Conservation (phyloP, 1,140 invertebrate species). For the Aphis gossypii region DNA sequence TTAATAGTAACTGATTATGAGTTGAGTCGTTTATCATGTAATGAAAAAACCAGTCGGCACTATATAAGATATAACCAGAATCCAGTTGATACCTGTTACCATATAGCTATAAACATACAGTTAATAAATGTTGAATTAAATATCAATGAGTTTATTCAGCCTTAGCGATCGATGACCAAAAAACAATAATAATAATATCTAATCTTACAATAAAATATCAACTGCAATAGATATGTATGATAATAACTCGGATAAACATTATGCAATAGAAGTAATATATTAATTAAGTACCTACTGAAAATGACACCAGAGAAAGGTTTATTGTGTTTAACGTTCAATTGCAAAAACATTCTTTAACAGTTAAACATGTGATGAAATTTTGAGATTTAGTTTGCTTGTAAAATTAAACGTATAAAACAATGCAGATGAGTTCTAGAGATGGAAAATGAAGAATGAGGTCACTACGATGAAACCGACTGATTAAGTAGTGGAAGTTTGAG, state of each 20-base stretch:
- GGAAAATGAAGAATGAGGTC: conserved; percentile 42
- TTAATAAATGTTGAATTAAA: not conserved
- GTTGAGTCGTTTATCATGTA: not conserved
- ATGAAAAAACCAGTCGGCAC: not conserved
- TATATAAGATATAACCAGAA: not conserved
- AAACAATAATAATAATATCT: conserved; percentile 3
- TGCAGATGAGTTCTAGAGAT: conserved; percentile 41
- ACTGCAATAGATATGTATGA: not conserved
- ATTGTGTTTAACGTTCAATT: conserved; percentile 27
- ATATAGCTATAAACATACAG: not conserved
- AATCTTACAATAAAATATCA: not conserved
- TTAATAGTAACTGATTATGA: not conserved
- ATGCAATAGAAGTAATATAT: conserved; percentile 11
- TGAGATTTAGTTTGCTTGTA: not conserved
- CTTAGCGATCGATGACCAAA: not conserved
- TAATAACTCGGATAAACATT: not conserved
- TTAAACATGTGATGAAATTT: conserved; percentile 31
- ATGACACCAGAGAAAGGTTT: conserved; percentile 36
- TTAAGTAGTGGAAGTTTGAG: conserved; percentile 37
- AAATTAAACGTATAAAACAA: conserved; percentile 32
- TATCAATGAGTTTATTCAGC: not conserved
- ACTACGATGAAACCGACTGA: not conserved
- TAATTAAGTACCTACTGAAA: not conserved
- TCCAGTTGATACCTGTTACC: not conserved
- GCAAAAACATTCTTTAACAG: not conserved